These are phyloP conservation scores for Anhinga rufa DNA, from an alignment of 2,113 vertebrate species.

Conservation along the genomic window DNA sequence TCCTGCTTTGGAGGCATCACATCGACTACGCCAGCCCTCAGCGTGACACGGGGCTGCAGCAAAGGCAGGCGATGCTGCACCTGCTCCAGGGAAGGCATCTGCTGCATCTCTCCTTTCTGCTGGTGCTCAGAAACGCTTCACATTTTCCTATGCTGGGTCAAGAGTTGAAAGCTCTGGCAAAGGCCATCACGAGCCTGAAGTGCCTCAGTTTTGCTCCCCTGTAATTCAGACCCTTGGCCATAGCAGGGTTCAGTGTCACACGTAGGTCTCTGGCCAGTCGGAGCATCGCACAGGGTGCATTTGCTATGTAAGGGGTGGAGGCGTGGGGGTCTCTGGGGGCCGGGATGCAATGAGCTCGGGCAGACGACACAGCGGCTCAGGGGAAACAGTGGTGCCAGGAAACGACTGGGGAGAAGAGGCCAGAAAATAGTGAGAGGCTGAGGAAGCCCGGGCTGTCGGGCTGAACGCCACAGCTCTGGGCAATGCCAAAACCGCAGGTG, in stretches of 20 bases:
- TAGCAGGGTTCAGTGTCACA: background rate
- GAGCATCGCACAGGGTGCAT: rapidly evolving
- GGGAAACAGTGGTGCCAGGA: background rate
- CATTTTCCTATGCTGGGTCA: background rate
- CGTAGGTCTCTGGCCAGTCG: rapidly evolving
- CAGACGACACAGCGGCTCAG: background rate
- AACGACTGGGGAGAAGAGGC: background rate
- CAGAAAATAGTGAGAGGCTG: background rate
- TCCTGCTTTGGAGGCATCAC: background rate
- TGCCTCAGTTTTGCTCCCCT: background rate
- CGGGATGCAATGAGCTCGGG: background rate
- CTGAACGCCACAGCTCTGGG: background rate
- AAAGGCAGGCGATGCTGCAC: background rate
- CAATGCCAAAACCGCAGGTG: background rate
- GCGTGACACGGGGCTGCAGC: background rate
- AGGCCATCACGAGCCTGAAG: background rate
- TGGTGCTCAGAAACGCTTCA: background rate
- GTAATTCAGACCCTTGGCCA: background rate
- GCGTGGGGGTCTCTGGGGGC: background rate
- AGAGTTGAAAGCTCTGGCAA: background rate
- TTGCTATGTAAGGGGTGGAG: rapidly evolving
- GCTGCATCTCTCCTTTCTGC: background rate
- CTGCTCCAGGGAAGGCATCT: background rate
- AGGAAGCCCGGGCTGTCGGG: background rate
- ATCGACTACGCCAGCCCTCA: background rate